A percentile compares a stretch with the other conserved stretches of the same genome.
These are phyloP conservation scores for Oscheius sp. DNA, from an alignment of 2,888 invertebrate species.

Conservation along the genomic window DNA sequence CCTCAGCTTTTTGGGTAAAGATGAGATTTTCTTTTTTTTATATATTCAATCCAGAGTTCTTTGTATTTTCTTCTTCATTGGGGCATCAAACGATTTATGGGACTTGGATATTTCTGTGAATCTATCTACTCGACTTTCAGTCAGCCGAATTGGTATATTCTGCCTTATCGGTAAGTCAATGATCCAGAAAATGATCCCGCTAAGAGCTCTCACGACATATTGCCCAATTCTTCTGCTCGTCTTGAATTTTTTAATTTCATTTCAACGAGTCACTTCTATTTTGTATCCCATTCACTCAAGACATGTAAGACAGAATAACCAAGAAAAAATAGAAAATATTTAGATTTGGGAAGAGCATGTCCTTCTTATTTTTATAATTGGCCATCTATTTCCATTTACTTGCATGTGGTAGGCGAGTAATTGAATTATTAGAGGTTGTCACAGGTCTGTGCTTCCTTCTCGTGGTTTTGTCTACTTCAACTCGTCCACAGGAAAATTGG, in stretches of 20 bases:
- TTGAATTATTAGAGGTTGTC: background rate
- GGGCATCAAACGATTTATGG: constrained; percentile 40
- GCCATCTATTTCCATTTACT: background rate
- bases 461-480: constrained; percentile 5
- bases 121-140: constrained; percentile 34
- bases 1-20: constrained; percentile 39
- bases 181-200: background rate
- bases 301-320: constrained; percentile 16
- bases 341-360: constrained; percentile 18
- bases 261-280: constrained; percentile 43
- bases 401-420: constrained; percentile 18
- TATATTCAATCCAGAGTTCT: constrained; percentile 42
- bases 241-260: constrained; percentile 42
- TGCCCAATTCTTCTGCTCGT: constrained; percentile 48
- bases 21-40: too few species aligned
- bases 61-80: constrained; percentile 45
- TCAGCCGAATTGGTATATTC: constrained; percentile 41
- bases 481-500: background rate
- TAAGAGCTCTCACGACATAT: constrained; percentile 41
- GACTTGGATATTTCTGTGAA: constrained; percentile 47
- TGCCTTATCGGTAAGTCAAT: background rate
- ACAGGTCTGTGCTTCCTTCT: constrained; percentile 26
- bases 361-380: background rate
- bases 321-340: background rate
- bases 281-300: constrained; percentile 39